phyloP scores from a whole-genome alignment of 2,888 invertebrate genomes.

The Stomorhina lunata region DNA sequence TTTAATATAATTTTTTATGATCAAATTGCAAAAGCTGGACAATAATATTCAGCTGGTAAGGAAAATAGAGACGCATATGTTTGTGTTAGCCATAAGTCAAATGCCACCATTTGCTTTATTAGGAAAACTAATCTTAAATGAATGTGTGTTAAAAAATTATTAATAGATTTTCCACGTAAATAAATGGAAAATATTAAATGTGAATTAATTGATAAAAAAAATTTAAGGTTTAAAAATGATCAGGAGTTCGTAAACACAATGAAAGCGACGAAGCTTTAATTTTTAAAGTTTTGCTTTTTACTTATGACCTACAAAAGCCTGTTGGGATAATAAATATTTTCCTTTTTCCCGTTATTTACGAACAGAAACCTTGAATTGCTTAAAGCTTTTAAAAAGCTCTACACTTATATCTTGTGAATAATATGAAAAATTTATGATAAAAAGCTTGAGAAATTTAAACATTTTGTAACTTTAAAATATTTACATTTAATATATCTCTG shows the following conservation, averaged over 20 bases:
- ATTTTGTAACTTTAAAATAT: no score
- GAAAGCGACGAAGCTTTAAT: neutral
- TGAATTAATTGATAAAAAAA: neutral
- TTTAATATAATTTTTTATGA: conserved; percentile 46
- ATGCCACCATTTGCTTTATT: neutral
- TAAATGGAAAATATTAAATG: neutral
- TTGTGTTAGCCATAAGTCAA: neutral
- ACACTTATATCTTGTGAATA: no score
- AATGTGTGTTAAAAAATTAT: conserved; percentile 10
- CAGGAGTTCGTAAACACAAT: neutral
- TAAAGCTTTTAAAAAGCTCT: no score
- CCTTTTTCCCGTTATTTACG: no score
- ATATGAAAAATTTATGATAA: no score
- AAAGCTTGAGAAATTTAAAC: no score
- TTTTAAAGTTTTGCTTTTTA: neutral
- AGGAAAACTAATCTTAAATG: conserved; percentile 18
- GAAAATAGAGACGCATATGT: neutral
- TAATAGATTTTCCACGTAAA: neutral
- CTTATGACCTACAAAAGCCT: no score
- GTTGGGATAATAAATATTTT: no score
- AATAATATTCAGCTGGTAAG: neutral
- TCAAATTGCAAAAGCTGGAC: conserved; percentile 30
- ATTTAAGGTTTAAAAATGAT: neutral
- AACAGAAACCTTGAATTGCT: no score
- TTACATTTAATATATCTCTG: no score